Percentiles rank a stretch among this genome's conserved stretches.
These are phyloP conservation scores for Ochotona curzoniae DNA, from an alignment of 2,113 vertebrate genomes.

Conservation along the genomic window DNA sequence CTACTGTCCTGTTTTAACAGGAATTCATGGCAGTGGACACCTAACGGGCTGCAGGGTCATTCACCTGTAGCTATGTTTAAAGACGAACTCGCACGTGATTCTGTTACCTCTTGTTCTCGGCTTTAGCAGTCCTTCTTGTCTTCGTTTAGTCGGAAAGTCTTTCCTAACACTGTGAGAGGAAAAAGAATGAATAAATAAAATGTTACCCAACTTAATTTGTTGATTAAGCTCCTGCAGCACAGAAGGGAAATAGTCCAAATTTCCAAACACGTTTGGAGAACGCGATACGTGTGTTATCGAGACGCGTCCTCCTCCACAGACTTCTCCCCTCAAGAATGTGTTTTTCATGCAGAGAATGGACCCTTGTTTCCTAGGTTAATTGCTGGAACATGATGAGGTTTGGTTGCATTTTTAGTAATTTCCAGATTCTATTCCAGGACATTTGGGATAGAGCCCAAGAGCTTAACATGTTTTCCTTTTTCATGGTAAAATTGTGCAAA, in stretches of 20 bases:
- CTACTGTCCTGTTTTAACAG: slow-evolving; percentile 72
- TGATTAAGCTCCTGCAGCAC: slow-evolving; percentile 82
- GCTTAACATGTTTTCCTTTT: slow-evolving; percentile 94
- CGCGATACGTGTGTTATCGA: slow-evolving; percentile 76
- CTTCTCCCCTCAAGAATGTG: slow-evolving; percentile 81
- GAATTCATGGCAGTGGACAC: slow-evolving; percentile 67
- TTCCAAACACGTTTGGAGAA: slow-evolving; percentile 78
- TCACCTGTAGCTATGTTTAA: slow-evolving; percentile 78
- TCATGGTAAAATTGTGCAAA: slow-evolving; percentile 94
- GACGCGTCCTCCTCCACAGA: slow-evolving; percentile 81
- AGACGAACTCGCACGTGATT: slow-evolving; percentile 70
- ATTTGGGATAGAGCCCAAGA: slow-evolving; percentile 93
- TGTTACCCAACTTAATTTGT: slow-evolving; percentile 66
- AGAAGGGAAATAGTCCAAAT: slow-evolving; percentile 83
- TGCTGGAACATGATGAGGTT: slow-evolving; percentile 90
- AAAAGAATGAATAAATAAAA: slow-evolving; percentile 53
- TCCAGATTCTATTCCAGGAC: slow-evolving; percentile 92
- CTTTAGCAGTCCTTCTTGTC: slow-evolving; percentile 66
- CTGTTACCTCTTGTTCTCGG: slow-evolving; percentile 58
- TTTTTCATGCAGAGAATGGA: slow-evolving; percentile 84
- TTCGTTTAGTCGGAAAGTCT: slow-evolving; percentile 59
- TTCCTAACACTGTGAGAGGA: slow-evolving; percentile 69
- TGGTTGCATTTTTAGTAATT: slow-evolving; percentile 91
- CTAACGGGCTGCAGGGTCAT: slow-evolving; percentile 72
- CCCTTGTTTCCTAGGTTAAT: slow-evolving; percentile 90